Evolutionary conservation across 2,797 vertebrate species (phyloP).

Genomic region (Premnoplex brunnescens): DNA sequence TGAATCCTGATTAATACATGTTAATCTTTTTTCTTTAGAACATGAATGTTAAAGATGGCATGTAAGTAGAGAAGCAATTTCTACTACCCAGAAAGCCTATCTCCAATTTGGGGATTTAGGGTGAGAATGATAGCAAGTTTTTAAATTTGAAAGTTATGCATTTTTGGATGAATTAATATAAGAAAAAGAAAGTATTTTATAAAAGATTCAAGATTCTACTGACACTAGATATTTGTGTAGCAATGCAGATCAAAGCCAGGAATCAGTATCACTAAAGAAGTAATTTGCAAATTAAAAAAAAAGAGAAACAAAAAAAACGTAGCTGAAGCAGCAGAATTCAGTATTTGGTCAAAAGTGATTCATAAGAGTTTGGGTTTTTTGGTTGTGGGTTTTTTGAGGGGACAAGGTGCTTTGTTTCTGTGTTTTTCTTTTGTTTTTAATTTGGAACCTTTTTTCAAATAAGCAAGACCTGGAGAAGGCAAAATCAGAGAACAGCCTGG

Average conservation of each 20-base stretch:
- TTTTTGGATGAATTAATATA: conserved; percentile 55
- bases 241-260: conserved; percentile 44
- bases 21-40: conserved; percentile 41
- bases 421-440: background rate
- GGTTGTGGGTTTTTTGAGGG: background rate
- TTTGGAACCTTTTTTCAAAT: conserved; percentile 18
- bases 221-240: conserved; percentile 11
- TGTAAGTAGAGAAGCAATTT: conserved; percentile 28
- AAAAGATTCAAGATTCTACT: conserved; percentile 64
- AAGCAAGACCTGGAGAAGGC: conserved; percentile 40
- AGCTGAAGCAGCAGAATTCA: conserved; percentile 57
- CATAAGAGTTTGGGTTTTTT: background rate
- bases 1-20: conserved; percentile 49
- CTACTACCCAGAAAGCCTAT: conserved; percentile 23
- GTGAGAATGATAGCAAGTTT: conserved; percentile 24
- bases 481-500: conserved; percentile 32
- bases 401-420: background rate
- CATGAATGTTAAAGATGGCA: conserved; percentile 51
- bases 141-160: conserved; percentile 6
- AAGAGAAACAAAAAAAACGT: background rate
- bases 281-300: background rate
- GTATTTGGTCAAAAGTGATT: conserved; percentile 25
- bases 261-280: conserved; percentile 40
- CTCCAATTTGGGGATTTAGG: conserved; percentile 38
- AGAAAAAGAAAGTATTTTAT: conserved; percentile 61